Base-by-base conservation (phyloP, 2,797 vertebrate species). In the Accipiter fasciatus region DNA sequence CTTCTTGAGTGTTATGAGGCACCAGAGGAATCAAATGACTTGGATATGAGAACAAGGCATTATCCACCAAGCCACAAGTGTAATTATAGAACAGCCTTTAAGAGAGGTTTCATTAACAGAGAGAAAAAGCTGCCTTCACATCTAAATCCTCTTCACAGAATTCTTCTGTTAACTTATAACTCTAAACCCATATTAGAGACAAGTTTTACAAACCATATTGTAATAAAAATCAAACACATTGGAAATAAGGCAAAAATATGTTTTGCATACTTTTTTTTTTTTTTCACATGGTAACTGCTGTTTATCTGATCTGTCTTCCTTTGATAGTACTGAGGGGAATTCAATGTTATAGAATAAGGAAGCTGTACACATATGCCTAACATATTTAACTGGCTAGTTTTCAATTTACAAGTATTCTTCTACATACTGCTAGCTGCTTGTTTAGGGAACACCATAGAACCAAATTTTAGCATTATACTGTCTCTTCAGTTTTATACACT, bases 1-100 rank as follows among this genome's bases (percentile, higher is more conserved):
- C 42, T 42, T 93, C 92, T 76, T 75, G 85, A 95, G 80, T 67
- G 84, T n/a, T 95, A 55, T 8, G 35, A 95, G 75, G 70, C 76
- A 92, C 40, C 87, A 69, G 55, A 91, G 76, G 66, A 95, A 94
- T 96, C 87, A 96, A 94, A 95, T 93, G 84, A 96, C 94, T 97
- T 96, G 89, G 73, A 54, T 84, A 95, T 59, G 87, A 97, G 86
- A 97, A 80, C 90, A 87, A 94, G 77, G 50, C 79, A 93, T 91
- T 95, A 96, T 83, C 49, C 92, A 94, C 82, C 94, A 96, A 95
- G 92, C 87, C 26, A 67, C 24, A 62, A 87, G 87, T 58, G 54
- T 88, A 96, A 97, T 92, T 97, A 93, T 11, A 90, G 73, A 95
- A 92, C 35, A 87, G 85, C 35, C 80, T 70, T 78, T 52, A 80